These are phyloP conservation scores for Xenopus petersii DNA, from an alignment of 2,797 vertebrate species.

Conservation along the genomic window DNA sequence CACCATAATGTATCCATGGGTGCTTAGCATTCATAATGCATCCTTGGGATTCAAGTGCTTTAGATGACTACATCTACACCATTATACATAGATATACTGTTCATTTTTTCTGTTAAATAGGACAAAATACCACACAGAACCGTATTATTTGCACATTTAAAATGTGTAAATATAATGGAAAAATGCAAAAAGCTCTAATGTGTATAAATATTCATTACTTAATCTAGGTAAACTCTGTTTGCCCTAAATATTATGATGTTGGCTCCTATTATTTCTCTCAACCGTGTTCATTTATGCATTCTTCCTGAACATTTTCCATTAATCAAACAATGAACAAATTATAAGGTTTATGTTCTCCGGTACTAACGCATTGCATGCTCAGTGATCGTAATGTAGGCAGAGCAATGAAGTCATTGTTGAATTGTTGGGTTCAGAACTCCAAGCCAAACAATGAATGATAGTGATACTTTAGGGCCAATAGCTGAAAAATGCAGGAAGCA, in stretches of 20 bases:
- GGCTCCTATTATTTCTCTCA: slow-evolving; percentile 7
- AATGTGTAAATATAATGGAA: slow-evolving; percentile 38
- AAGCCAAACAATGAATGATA: not conserved
- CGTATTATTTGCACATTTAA: slow-evolving; percentile 36
- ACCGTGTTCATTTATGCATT: slow-evolving; percentile 1
- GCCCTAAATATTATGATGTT: slow-evolving; percentile 1
- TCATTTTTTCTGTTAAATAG: slow-evolving; percentile 26
- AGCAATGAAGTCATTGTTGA: not conserved
- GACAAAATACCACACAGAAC: slow-evolving; percentile 42
- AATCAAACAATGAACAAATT: slow-evolving; percentile 31
- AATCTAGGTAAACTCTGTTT: not conserved
- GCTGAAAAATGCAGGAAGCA: not conserved
- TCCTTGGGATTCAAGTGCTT: slow-evolving; percentile 22
- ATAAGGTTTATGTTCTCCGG: slow-evolving; percentile 15
- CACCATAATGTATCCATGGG: slow-evolving; percentile 43
- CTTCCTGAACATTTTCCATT: slow-evolving; percentile 32
- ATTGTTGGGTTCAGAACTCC: not conserved
- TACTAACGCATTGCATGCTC: not conserved
- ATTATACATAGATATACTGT: slow-evolving; percentile 32
- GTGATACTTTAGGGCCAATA: not conserved
- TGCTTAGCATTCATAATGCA: slow-evolving; percentile 37
- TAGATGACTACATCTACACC: slow-evolving; percentile 21
- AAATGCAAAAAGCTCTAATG: slow-evolving; percentile 30
- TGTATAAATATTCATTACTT: slow-evolving; percentile 34
- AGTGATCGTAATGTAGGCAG: slow-evolving; percentile 1